A percentile compares a stretch with the other conserved stretches of the same genome.
These are phyloP conservation scores for Aplodontia rufa DNA, from an alignment of 2,113 vertebrate genomes.

Conservation along the genomic window DNA sequence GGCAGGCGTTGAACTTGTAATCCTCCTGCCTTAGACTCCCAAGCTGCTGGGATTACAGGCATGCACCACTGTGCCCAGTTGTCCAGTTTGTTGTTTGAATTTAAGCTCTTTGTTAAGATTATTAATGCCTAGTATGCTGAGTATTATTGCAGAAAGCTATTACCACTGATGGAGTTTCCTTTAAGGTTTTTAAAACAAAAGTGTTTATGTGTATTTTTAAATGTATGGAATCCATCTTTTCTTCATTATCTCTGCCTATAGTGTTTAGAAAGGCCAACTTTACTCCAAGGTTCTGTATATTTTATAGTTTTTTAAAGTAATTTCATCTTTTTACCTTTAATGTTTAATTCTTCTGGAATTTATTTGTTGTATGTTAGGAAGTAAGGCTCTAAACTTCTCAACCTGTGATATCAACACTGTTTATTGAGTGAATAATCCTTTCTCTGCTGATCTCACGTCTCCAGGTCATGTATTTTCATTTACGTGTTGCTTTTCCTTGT, in stretches of 20 bases:
- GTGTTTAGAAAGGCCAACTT: background rate
- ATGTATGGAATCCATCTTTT: background rate
- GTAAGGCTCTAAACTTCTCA: background rate
- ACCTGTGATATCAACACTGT: background rate
- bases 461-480: background rate
- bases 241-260: background rate
- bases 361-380: background rate
- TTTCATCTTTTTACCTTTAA: constrained; percentile 36
- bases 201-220: background rate
- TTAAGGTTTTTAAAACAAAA: background rate
- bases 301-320: constrained; percentile 23
- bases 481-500: background rate
- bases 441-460: background rate
- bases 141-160: background rate
- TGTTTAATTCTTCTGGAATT: background rate
- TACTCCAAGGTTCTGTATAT: background rate
- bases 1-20: too few relatives aligned
- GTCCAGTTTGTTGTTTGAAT: too few relatives aligned
- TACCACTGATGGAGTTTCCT: background rate
- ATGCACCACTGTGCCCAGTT: too few relatives aligned
- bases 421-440: background rate
- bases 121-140: background rate
- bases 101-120: background rate
- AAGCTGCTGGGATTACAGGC: too few relatives aligned
- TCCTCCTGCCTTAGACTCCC: too few relatives aligned